Evolutionary conservation across 2,797 vertebrate species (phyloP).

Genomic region (Aotus griseimembra): DNA sequence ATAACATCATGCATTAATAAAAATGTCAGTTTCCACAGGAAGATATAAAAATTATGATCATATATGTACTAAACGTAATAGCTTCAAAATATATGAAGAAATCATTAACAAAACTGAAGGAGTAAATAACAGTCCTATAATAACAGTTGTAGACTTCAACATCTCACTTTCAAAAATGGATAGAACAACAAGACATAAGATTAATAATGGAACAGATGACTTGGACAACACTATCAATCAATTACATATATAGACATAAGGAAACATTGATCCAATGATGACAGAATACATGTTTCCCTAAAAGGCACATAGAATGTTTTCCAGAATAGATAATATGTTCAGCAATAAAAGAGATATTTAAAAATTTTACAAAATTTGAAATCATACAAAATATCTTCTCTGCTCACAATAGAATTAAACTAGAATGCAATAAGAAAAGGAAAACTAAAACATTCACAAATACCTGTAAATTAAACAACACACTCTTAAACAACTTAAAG

Average conservation of each 20-base stretch:
- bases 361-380: not conserved
- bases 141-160: not conserved
- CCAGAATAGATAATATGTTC: not conserved
- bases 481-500: not conserved
- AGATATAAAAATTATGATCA: not conserved
- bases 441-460: not conserved
- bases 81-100: not conserved
- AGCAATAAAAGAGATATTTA: not conserved
- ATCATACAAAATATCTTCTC: not conserved
- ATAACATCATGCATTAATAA: not conserved
- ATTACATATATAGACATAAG: too few species aligned
- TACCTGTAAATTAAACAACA: not conserved
- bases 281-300: not conserved
- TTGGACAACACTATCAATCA: too few species aligned
- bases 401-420: not conserved
- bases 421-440: not conserved
- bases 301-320: not conserved
- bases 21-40: not conserved
- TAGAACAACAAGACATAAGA: not conserved
- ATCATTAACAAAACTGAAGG: not conserved
- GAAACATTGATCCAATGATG: not conserved
- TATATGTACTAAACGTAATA: not conserved
- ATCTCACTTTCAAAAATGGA: not conserved
- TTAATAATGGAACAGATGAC: not conserved
- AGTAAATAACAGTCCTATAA: not conserved